These are phyloP conservation scores for Cavia porcellus DNA, from an alignment of 2,113 vertebrate species.

Conservation along the genomic window DNA sequence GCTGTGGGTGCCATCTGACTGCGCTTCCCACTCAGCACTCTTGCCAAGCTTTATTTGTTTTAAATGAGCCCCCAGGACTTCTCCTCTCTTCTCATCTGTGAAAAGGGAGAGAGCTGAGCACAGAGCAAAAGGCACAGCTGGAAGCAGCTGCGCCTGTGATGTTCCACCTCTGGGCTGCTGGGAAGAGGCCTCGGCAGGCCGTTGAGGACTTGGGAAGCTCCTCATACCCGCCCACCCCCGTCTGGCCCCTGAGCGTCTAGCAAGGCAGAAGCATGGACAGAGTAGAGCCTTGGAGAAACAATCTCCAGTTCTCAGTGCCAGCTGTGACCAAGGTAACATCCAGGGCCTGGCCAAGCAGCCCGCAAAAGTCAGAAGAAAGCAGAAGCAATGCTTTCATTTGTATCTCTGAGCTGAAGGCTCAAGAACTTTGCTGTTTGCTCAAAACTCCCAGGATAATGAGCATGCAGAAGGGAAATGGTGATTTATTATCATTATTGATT, in stretches of 20 bases:
- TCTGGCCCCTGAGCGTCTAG: not conserved
- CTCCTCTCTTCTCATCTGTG: conserved; percentile 69
- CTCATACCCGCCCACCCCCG: not conserved
- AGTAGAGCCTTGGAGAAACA: not conserved
- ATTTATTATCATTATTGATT: not conserved
- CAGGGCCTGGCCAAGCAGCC: not conserved
- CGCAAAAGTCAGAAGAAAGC: not conserved
- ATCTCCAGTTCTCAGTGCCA: not conserved
- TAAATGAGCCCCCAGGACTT: conserved; percentile 82
- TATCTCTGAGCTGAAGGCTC: not conserved
- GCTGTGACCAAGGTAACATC: not conserved
- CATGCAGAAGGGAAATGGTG: not conserved
- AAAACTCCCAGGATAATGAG: not conserved
- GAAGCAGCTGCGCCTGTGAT: not conserved
- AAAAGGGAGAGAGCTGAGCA: conserved; percentile 16
- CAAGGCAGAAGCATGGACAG: not conserved
- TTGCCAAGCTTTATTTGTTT: conserved; percentile 80
- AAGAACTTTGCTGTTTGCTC: not conserved
- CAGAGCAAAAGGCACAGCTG: not conserved
- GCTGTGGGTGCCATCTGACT: conserved; percentile 67
- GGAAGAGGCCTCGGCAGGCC: not conserved
- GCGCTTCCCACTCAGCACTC: conserved; percentile 72
- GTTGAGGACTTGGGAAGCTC: conserved; percentile 14
- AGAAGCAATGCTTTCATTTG: not conserved
- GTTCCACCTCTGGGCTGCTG: not conserved